Conservation (phyloP, 2,113 vertebrate genomes). For the Periophthalmus modestus region DNA sequence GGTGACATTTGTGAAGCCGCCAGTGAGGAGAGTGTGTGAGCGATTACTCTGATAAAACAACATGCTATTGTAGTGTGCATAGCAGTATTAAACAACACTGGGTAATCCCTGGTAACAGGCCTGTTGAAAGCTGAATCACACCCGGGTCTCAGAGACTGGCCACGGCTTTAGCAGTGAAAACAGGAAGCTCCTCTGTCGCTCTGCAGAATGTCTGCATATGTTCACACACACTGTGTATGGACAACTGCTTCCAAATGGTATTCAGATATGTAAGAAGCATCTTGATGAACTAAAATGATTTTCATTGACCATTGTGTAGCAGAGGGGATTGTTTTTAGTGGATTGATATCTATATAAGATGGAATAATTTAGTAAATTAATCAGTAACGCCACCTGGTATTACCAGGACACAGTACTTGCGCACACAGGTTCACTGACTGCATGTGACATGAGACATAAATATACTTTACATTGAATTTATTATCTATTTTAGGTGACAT, state of each 20-base stretch:
- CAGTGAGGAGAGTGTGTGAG: conserved; percentile 53
- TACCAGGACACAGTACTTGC: too few relatives aligned
- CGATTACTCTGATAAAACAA: conserved; percentile 59
- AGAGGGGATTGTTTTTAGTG: too few relatives aligned
- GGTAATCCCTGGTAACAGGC: conserved; percentile 68
- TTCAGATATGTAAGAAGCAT: too few relatives aligned
- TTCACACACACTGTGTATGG: conserved; percentile 24
- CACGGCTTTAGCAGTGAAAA: conserved; percentile 31
- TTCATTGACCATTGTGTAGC: background rate
- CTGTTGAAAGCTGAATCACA: conserved; percentile 68
- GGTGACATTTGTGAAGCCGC: conserved; percentile 59
- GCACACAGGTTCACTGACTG: too few relatives aligned
- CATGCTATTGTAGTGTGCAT: conserved; percentile 53
- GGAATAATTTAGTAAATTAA: too few relatives aligned
- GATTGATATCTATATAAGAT: too few relatives aligned
- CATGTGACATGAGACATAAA: too few relatives aligned
- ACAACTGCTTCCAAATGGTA: conserved; percentile 46
- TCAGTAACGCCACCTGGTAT: too few relatives aligned
- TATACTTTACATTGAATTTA: too few relatives aligned
- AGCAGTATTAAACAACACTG: conserved; percentile 48
- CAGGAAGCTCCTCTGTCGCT: conserved; percentile 43
- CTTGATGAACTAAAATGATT: conserved; percentile 41
- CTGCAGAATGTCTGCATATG: conserved; percentile 44
- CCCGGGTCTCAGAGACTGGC: conserved; percentile 15
- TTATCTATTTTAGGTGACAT: too few relatives aligned